phyloP scores from a whole-genome alignment of 1,140 invertebrate species.

The Zaprionus davidi region DNA sequence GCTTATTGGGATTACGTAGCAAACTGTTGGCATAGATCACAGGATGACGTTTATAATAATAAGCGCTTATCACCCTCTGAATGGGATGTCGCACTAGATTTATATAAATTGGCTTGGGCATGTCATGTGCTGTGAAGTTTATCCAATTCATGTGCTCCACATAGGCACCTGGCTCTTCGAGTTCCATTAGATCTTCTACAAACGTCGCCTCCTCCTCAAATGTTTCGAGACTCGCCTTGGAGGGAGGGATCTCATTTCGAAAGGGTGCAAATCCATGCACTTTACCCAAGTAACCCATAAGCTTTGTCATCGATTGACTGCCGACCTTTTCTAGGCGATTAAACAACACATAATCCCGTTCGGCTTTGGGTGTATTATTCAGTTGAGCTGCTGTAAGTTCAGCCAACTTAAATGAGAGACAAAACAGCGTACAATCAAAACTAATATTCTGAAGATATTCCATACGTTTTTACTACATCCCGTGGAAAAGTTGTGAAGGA shows the following conservation, averaged over 20 bases:
- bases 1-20: constrained; percentile 92
- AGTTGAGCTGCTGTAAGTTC: constrained; percentile 83
- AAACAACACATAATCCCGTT: constrained; percentile 88
- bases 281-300: constrained; percentile 87
- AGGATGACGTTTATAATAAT: constrained; percentile 89
- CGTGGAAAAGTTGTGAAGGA: background rate
- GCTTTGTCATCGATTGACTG: constrained; percentile 93
- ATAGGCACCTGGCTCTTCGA: constrained; percentile 65
- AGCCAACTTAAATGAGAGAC: constrained; percentile 57
- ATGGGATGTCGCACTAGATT: constrained; percentile 95
- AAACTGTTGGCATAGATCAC: constrained; percentile 87
- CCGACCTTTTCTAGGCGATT: constrained; percentile 95
- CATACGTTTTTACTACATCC: background rate
- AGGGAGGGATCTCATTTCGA: constrained; percentile 42
- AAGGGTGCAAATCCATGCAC: constrained; percentile 60
- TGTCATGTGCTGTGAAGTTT: constrained; percentile 87
- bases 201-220: constrained; percentile 88
- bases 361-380: constrained; percentile 91
- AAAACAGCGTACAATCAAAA: constrained; percentile 4
- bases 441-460: background rate
- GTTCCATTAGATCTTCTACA: constrained; percentile 68
- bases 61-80: constrained; percentile 95
- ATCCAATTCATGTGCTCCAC: constrained; percentile 85
- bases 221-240: background rate
- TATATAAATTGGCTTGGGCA: constrained; percentile 93